Base-by-base conservation (phyloP, 2,797 vertebrate genomes). In the Hydrophis major region DNA sequence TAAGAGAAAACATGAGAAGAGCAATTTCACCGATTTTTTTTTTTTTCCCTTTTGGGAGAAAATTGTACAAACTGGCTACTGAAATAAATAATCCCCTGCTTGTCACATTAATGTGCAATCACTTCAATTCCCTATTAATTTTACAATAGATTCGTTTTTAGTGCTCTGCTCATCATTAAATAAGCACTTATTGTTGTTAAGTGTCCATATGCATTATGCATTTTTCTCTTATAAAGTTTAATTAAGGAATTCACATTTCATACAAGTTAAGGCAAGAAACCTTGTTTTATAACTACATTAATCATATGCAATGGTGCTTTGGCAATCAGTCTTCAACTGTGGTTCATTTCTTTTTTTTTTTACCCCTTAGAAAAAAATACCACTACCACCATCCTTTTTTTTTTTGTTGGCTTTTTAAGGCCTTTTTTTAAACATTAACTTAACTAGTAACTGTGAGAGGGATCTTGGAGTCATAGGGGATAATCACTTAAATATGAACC, bases 71-170 rank as follows among this genome's bases (percentile, higher is more conserved):
- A 20, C n/a, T 42, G 32, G 56, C 69, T 47, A 86, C 57, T 91
- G 66, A 91, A 92, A 89, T 60, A 59, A 94, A 87, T 63, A 91
- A 69, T 92, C 37, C 69, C 16, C 2, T 74, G 53, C 56, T 90
- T 91, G 87, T 92, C 61, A 91, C 57, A 93, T 93, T 91, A 91
- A 89, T 89, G 87, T 86, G 42, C 87, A 91, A 55, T 92, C 87
- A 86, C 55, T 94, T 69, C 61, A 92, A 22, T 57, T 90, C 66
- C 88, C 86, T 63, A 87, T 92, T 93, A 93, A 93, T 83, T 93
- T 93, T 91, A 93, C 90, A 93, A 89, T 93, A 69, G 60, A 92
- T 78, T 93, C 88, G 53, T 90, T 91, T 92, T 92, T 78, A 18
- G 8, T 89, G 90, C 94, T 78, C 42, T 2, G 88, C 86, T 90